Evolutionary conservation across 1,140 invertebrate genomes (phyloP), one percentile per base, ranked within the genome.

Genomic region (Philotrypesis tridentata): DNA sequence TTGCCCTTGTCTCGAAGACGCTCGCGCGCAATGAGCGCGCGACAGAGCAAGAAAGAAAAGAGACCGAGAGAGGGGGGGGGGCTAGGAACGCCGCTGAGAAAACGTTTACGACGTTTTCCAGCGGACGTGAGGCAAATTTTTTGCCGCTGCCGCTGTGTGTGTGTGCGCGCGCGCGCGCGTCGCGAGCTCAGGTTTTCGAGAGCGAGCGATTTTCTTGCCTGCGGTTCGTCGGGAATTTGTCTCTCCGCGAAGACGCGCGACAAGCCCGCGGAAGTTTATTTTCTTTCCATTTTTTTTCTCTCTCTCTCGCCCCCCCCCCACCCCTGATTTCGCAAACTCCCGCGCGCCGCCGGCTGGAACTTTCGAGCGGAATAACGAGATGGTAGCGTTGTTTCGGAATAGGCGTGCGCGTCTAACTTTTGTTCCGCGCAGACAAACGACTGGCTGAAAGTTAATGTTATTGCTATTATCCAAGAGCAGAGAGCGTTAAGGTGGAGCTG

Each of bases 41-140:
- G 37, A 70, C 21, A 55, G 48, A 21, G 67, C n/a, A 68, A 31
- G 74, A 76, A 37, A 65, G 4, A 33, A 21, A 60, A 55, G 17
- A 55, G 48, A 37, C 4, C 3, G 33, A 37, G 33, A 37, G 33
- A 33, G 12, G 0, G 63, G 4, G 55, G 12, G 33, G 9, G 33
- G 61, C 61, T n/a, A 37, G 33, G 9, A 37, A 70, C 67, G 29
- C 67, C 27, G 14, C 33, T 27, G 14, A 31, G n/a, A 27, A 80
- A 65, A 37, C 79, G n/a, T 76, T 82, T 76, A 70, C 48, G 63
- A 61, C 63, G 65, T 29, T 75, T 73, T 31, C 25, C 8, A 21
- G 17, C 31, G 65, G 40, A 77, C 75, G 65, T 70, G 65, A 37
- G 60, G 76, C 76, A 68, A 78, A 78, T 78, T 78, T 68, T 78